Conservation (phyloP, 92 coral and sea anemone species). For the Muricea muricata region DNA sequence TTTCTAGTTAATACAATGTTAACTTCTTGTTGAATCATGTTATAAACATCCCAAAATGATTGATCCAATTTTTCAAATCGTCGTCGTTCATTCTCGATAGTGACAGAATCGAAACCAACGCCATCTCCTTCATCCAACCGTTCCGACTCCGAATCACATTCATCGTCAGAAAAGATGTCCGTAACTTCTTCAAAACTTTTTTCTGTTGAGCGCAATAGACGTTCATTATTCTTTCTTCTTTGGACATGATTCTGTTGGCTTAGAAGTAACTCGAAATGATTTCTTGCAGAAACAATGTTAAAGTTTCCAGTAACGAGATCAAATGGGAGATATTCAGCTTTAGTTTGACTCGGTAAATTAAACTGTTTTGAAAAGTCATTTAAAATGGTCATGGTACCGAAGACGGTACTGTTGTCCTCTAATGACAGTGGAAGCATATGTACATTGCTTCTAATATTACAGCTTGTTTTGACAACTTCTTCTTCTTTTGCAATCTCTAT, state of each 20-base stretch:
- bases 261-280: constrained; percentile 47
- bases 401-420: too few relatives aligned
- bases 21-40: constrained; percentile 8
- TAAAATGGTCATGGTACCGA: too few relatives aligned
- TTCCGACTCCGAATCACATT: too few relatives aligned
- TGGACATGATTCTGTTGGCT: constrained; percentile 46
- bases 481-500: too few relatives aligned
- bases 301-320: constrained; percentile 42
- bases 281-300: constrained; percentile 46
- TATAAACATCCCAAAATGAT: constrained; percentile 59
- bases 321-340: constrained; percentile 55
- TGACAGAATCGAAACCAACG: neutral
- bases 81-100: constrained; percentile 38
- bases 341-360: too few relatives aligned
- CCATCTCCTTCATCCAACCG: neutral
- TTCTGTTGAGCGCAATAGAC: constrained; percentile 47
- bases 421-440: too few relatives aligned
- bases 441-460: too few relatives aligned
- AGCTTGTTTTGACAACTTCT: too few relatives aligned
- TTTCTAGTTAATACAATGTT: constrained; percentile 19
- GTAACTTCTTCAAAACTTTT: constrained; percentile 22
- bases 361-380: too few relatives aligned
- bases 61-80: constrained; percentile 52
- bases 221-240: constrained; percentile 1
- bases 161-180: constrained; percentile 31